Evolutionary conservation across 2,888 invertebrate genomes (phyloP).

Genomic region (Endomychus coccineus): DNA sequence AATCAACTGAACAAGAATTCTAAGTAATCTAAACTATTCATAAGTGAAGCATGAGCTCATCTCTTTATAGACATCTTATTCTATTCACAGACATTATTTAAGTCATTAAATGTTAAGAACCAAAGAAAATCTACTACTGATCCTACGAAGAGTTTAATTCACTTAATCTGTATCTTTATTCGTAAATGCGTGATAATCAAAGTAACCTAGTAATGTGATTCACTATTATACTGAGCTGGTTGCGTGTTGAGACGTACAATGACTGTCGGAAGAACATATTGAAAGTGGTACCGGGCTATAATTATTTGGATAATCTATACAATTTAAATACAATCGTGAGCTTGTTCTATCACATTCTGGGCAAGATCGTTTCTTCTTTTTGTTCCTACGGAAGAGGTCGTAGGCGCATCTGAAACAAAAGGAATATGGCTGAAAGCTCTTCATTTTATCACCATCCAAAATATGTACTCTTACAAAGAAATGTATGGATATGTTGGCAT

Average conservation of each 20-base stretch:
- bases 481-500: no score
- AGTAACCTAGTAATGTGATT: slow-evolving; percentile 1
- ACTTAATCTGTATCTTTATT: no score
- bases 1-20: no score
- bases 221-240: slow-evolving; percentile 51
- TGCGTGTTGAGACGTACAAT: slow-evolving; percentile 46
- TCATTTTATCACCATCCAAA: neutral
- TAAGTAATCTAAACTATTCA: no score
- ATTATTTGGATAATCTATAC: slow-evolving; percentile 36
- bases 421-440: neutral
- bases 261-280: slow-evolving; percentile 42
- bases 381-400: slow-evolving; percentile 57
- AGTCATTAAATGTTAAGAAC: no score
- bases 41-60: no score
- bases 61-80: no score
- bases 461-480: no score
- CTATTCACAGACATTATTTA: no score
- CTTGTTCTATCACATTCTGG: slow-evolving; percentile 64
- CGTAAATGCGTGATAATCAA: no score
- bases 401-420: slow-evolving; percentile 53
- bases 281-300: slow-evolving; percentile 47
- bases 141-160: no score
- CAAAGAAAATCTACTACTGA: no score
- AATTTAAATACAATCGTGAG: slow-evolving; percentile 55
- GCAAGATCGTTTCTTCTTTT: slow-evolving; percentile 57